Evolutionary conservation across 2,888 invertebrate species (phyloP).

Genomic region (Thereva unica): DNA sequence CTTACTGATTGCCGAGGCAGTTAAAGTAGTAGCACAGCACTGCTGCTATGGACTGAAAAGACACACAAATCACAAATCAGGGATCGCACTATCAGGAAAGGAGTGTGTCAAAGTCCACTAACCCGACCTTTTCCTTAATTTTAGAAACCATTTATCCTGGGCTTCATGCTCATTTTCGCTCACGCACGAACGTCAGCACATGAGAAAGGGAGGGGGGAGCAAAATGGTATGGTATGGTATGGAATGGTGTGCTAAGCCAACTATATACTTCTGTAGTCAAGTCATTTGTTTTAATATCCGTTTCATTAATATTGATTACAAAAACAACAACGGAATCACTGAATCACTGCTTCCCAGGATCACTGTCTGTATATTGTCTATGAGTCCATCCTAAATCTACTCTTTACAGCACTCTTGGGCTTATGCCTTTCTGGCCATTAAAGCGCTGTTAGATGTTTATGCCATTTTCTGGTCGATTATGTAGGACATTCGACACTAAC

Average conservation of each 20-base stretch:
- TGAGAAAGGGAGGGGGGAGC: too few species aligned
- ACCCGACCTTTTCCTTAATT: conserved; percentile 32
- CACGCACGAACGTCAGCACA: conserved; percentile 21
- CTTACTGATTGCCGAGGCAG: conserved; percentile 28
- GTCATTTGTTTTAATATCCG: conserved; percentile 38
- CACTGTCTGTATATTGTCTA: background rate
- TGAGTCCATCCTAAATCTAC: conserved; percentile 11
- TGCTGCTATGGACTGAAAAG: too few species aligned
- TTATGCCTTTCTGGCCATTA: conserved; percentile 12
- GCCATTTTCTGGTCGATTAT: conserved; percentile 28
- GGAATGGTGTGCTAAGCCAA: conserved; percentile 14
- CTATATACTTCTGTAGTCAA: conserved; percentile 7
- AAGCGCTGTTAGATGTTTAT: conserved; percentile 23
- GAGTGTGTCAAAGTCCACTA: background rate
- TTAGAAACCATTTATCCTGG: conserved; percentile 32
- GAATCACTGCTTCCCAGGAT: conserved; percentile 12
- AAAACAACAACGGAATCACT: conserved; percentile 26
- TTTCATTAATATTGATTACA: conserved; percentile 38
- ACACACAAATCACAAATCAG: conserved; percentile 18
- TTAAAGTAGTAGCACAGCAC: conserved; percentile 1
- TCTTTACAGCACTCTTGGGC: conserved; percentile 30
- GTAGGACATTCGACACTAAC: conserved; percentile 19
- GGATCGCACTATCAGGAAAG: conserved; percentile 7
- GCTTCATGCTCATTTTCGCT: conserved; percentile 26
- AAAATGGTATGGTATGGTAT: too few species aligned